Evolutionary conservation across 2,888 invertebrate species (phyloP), one percentile per base, ranked within the genome.

Genomic region (Polydrusus pterygomalis): DNA sequence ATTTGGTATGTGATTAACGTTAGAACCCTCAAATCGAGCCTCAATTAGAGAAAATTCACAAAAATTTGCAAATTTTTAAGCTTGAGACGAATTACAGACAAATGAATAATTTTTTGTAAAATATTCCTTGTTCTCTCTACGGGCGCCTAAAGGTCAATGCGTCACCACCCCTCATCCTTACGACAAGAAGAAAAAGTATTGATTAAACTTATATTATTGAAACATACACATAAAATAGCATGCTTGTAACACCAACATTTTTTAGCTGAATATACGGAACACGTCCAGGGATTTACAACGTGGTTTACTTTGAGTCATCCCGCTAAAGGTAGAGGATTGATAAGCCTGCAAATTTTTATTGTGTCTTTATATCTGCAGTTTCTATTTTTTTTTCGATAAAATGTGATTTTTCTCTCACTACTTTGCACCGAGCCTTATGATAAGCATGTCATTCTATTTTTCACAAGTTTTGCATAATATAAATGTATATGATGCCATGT

Each of bases 241-340:
- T 17, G 15, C 9, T 8, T 47, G 9, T 17, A 47, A 56, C 30
- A 56, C 30, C 7, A 30, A 30, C 34, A 58, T 58, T 58, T 58
- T 38, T 58, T 86, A 87, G 85, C 85, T 75, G 83, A 85, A 81
- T 84, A 82, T 82, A 79, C 86, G 83, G 81, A 88, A 85, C 84
- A 85, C 77, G 87, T 88, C 82, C 88, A 89, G 84, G 89, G 89
- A 85, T 89, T 90, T 85, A 89, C 89, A 67, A 88, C 90, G 81
- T 90, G 90, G 90, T 88, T 89, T 85, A 87, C 89, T 79, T 87
- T 89, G 87, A 88, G 88, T 84, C 89, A 88, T 78, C 84, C 86
- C 79, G 86, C 85, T 81, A 89, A 90, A 76, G 78, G 78, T 76
- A 74, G 65, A 58, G 18, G 30, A 70, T 47, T 40, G 34, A 38